Evolutionary conservation across 2,888 invertebrate species (phyloP).

Genomic region (Macroteleia sp.): DNA sequence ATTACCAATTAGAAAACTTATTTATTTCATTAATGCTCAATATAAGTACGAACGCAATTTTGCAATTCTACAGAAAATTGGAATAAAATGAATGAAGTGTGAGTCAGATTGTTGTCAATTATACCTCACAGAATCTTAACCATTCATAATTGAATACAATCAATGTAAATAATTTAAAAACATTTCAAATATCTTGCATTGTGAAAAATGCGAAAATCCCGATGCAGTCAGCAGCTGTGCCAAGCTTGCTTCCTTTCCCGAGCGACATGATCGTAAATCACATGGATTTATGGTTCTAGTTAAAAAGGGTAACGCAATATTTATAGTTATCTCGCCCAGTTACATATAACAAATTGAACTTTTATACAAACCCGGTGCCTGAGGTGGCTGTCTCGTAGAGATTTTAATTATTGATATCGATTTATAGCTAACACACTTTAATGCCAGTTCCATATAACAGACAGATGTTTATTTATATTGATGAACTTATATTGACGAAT

Average conservation of each 20-base stretch:
- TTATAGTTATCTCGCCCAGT: conserved; percentile 82
- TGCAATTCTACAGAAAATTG: no score
- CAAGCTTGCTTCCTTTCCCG: conserved; percentile 65
- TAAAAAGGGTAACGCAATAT: conserved; percentile 82
- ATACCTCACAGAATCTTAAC: not conserved
- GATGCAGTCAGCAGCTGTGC: conserved; percentile 66
- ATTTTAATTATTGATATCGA: conserved; percentile 84
- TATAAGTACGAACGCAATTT: no score
- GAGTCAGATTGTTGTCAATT: no score
- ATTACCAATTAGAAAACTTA: no score
- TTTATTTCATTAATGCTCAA: no score
- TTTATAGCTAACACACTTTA: conserved; percentile 83
- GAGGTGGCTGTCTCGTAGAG: conserved; percentile 70
- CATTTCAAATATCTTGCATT: conserved; percentile 51
- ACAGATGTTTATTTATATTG: conserved; percentile 80
- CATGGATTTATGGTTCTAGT: conserved; percentile 81
- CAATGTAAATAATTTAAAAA: conserved; percentile 31
- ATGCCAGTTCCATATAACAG: conserved; percentile 74
- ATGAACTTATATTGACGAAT: conserved; percentile 80
- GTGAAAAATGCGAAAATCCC: conserved; percentile 71
- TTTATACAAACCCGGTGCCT: conserved; percentile 78
- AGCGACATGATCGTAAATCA: conserved; percentile 77
- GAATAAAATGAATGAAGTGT: no score
- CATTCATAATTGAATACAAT: conserved; percentile 14
- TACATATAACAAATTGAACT: conserved; percentile 83